Evolutionary conservation across 2,888 invertebrate species (phyloP), one percentile per base, ranked within the genome.

Genomic region (Campoletis raptor): DNA sequence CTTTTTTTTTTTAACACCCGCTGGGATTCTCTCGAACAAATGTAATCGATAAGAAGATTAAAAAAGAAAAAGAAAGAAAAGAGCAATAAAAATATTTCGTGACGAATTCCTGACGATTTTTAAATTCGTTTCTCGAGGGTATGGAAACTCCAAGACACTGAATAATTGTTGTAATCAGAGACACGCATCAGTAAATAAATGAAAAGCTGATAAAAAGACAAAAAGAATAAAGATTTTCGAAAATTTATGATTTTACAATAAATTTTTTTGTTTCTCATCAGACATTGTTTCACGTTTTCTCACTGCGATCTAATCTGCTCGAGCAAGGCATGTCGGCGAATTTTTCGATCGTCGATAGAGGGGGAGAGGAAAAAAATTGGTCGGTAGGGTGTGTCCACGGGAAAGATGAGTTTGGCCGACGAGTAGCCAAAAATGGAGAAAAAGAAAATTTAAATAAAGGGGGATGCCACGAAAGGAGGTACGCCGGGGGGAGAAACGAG

Each of bases 291-390:
- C 64, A 12, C 37, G 52, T 40, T 40, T 21, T 21, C 15, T 40
- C 54, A 24, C 54, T 40, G 18, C 40, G 24, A 5, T 69, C 24
- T 54, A 54, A 54, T 21, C 15, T 45, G 54, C 67, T 78, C 52
- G 15, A 30, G 52, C 52, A 9, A 30, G 52, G 36, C 37, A 66
- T 40, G 52, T 36, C 21, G 77, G 79, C 72, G 64, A 85, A 85
- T 87, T 85, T 86, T 79, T 70, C 57, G 80, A 85, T 76, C 78
- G 21, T 30, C 79, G 83, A 77, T 74, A 79, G 37, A 52, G 72
- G 80, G 48, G 36, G 67, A 61, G 70, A 42, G 48, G 48, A 72
- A 57, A 76, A 40, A 52, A 80, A 83, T 57, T n/a, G 73, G 15
- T 45, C 30, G 7, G 61, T 66, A 76, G 77, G 37, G 40, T 61